Evolutionary conservation across 2,888 invertebrate genomes (phyloP), one percentile per base, ranked within the genome.

Genomic region (Tenthredo livida): DNA sequence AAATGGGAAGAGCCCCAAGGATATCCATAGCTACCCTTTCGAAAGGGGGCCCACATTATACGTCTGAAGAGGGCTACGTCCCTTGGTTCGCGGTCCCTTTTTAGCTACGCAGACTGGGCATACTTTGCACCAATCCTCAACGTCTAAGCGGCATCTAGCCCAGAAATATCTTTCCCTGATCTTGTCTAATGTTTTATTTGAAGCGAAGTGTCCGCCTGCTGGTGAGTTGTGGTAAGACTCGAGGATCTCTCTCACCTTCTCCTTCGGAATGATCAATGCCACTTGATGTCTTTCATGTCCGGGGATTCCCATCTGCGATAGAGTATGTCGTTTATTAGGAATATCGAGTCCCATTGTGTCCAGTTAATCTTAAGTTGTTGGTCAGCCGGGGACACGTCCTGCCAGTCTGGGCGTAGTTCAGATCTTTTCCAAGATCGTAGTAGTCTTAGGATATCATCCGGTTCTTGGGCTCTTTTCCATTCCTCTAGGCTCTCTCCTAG

Each of bases 181-280:
- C 77, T 88, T 88, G 3, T 84, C 75, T 58, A 89, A 75, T 0
- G 89, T 90, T 70, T 89, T 90, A 25, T 88, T 87, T 1, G 89
- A 78, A 7, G 90, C 89, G 25, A 90, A 88, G 85, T 90, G 89
- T 12, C 88, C 89, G 25, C 89, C 89, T 1, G 88, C 75, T 4
- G 87, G 84, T 29, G 88, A 88, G 85, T 87, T 85, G 85, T 90
- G 89, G 86, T 87, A 73, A 75, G 87, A 86, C 40, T 78, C 54
- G 15, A 89, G 37, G 17, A n/a, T n/a, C n/a, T n/a, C n/a, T n/a
- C n/a, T 25, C 21, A 87, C 84, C 40, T 73, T 86, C 40, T 47
- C 78, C 21, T 70, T 40, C 17, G 87, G 87, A 15, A 87, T 70
- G 9, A 88, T 54, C 29, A 88, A 65, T 86, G 54, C 77, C 77